Percentiles rank a stretch among this genome's conserved stretches.
Evolutionary conservation across 1,140 invertebrate genomes (phyloP).

Genomic region (Ceratina japonica): DNA sequence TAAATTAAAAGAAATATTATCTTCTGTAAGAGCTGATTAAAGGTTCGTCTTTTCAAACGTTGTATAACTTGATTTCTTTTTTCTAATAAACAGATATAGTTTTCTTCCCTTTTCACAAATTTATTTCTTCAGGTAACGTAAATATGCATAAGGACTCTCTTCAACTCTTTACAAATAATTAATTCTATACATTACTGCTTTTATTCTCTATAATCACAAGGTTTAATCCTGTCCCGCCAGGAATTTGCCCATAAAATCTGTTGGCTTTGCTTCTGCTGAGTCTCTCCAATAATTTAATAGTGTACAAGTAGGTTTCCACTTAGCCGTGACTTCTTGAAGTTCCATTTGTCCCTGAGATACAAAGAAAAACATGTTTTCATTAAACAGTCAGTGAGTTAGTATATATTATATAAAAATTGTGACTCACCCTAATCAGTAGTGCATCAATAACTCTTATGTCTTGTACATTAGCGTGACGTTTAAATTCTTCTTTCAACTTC

Average conservation of each 20-base stretch:
- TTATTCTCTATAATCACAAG: not conserved
- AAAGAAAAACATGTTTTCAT: not conserved
- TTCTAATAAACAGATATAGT: constrained; percentile 24
- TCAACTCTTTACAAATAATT: not conserved
- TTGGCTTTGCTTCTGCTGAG: constrained; percentile 89
- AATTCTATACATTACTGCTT: constrained; percentile 16
- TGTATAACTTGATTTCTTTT: constrained; percentile 45
- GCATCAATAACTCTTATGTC: constrained; percentile 94
- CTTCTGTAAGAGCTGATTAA: constrained; percentile 68
- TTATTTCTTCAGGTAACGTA: constrained; percentile 12
- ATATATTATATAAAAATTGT: too few species aligned
- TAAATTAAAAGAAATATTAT: constrained; percentile 72
- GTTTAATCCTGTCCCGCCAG: constrained; percentile 83
- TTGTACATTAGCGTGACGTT: constrained; percentile 86
- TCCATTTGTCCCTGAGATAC: constrained; percentile 94
- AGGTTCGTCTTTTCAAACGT: constrained; percentile 63
- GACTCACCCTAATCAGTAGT: constrained; percentile 91
- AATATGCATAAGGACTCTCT: not conserved
- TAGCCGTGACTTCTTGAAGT: constrained; percentile 89
- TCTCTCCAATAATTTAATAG: constrained; percentile 94
- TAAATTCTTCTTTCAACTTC: constrained; percentile 91
- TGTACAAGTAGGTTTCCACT: constrained; percentile 93
- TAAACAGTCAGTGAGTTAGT: too few species aligned
- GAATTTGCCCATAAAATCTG: constrained; percentile 97
- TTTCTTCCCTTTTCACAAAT: constrained; percentile 24